Base-by-base conservation (phyloP, 2,797 vertebrate genomes). In the Melanogrammus aeglefinus region DNA sequence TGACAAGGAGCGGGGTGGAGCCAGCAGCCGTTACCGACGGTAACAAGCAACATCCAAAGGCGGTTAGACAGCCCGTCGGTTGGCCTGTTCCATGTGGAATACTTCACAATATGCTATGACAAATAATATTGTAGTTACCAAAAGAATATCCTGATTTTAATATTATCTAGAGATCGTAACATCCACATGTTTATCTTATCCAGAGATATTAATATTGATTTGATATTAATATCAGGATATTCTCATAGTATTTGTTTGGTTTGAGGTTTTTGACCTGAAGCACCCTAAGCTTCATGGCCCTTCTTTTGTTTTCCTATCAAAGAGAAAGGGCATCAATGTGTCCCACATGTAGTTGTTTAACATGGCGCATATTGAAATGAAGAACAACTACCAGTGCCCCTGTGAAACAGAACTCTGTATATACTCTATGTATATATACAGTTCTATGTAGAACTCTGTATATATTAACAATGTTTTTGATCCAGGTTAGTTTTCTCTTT, bases 1-100 rank as follows among this genome's bases (percentile, higher is more conserved):
- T 33, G 93, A 96, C 77, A 88, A 94, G 79, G 96, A 96, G 86
- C 90, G 95, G 79, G 95, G 94, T 51, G 74, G 89, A 31, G 89
- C 33, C 29, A 35, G 70, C 29, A 72, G 70, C 27, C 29, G 70
- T 31, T 31, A 35, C 29, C 29, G 70, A 6, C 70, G 70, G 70
- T 31, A 35, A 35, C 29, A 18, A 14, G 29, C 13, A 16, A 12
- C 29, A 16, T 18, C 13, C 2, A 3, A 33, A 31, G 9, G 69
- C 24, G 0, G 69, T 8, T 1, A 13, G 69, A 10, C 24, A 31
- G 69, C 27, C 10, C 10, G 8, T 16, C 3, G 10, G 69, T 31
- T 35, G 70, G 6, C 16, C 31, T 7, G 70, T 72, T 72, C n/a
- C n/a, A 27, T 27, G n/a, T 66, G 12, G 41, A 44, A 44, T 13